Conservation (phyloP, 2,888 invertebrate species). For the Cheilosia urbana region DNA sequence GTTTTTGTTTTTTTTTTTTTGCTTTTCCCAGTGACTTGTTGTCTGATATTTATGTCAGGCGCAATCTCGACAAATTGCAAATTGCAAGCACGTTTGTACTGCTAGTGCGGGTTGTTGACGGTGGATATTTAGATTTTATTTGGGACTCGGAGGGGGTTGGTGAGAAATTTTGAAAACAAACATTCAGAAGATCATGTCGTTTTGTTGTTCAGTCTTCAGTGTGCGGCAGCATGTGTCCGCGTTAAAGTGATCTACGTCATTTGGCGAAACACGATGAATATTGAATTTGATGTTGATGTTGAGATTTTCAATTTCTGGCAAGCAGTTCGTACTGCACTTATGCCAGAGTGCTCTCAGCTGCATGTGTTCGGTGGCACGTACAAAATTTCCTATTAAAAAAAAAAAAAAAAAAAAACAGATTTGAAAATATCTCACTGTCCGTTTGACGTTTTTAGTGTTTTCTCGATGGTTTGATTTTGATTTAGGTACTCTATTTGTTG, state of each 20-base stretch:
- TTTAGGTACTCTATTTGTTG: not conserved
- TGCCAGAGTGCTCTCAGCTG: conserved; percentile 19
- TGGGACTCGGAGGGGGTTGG: not conserved
- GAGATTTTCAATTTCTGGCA: conserved; percentile 54
- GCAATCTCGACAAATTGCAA: conserved; percentile 51
- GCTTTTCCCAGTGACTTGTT: conserved; percentile 27
- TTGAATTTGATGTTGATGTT: conserved; percentile 46
- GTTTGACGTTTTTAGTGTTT: conserved; percentile 66
- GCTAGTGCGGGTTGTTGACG: conserved; percentile 1
- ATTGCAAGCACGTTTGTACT: conserved; percentile 61
- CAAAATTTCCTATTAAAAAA: conserved; percentile 54
- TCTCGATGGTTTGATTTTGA: conserved; percentile 34
- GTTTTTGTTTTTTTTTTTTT: not conserved
- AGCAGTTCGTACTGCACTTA: conserved; percentile 29
- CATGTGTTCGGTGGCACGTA: conserved; percentile 18
- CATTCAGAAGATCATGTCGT: conserved; percentile 44
- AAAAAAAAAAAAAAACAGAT: conserved; percentile 54
- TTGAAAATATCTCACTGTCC: conserved; percentile 61
- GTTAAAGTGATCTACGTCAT: conserved; percentile 61
- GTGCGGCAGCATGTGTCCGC: conserved; percentile 11
- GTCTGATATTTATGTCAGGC: conserved; percentile 10
- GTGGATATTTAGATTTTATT: not conserved
- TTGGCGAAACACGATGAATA: conserved; percentile 64
- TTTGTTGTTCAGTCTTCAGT: conserved; percentile 15
- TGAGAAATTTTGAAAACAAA: conserved; percentile 48